Evolutionary conservation across 2,797 vertebrate species (phyloP).

Genomic region (Tapirus indicus): DNA sequence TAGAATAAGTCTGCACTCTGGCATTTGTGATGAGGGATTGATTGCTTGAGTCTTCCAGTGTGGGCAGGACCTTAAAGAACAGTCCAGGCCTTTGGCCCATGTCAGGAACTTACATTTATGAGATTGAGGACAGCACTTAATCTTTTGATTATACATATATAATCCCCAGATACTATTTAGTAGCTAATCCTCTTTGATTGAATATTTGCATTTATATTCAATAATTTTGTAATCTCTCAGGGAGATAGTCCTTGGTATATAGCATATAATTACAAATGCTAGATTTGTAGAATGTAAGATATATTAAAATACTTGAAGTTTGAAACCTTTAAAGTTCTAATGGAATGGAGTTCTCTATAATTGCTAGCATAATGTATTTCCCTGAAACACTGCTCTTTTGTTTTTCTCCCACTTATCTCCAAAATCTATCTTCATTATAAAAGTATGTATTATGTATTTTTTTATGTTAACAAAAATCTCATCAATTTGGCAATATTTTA

Average conservation of each 20-base stretch:
- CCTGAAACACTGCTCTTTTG: neutral
- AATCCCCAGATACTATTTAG: neutral
- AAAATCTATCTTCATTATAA: neutral
- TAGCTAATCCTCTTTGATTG: neutral
- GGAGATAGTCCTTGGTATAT: neutral
- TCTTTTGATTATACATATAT: neutral
- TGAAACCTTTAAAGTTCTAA: neutral
- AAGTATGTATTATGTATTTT: neutral
- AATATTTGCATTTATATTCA: neutral
- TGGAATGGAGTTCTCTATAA: neutral
- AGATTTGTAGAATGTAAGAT: neutral
- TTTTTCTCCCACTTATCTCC: neutral
- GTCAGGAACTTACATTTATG: neutral
- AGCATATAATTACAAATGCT: neutral
- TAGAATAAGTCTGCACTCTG: neutral
- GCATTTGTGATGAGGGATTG: neutral
- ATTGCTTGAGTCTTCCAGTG: neutral
- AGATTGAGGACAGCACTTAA: neutral
- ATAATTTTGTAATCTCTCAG: neutral
- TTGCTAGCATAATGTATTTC: neutral
- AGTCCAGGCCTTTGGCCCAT: neutral
- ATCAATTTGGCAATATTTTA: neutral
- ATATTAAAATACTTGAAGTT: neutral
- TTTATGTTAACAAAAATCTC: neutral
- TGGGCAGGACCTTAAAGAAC: neutral